Percentiles rank a stretch among this genome's conserved stretches.
Conservation (phyloP, 1,140 invertebrate species). For the Platyscapa corneri region DNA sequence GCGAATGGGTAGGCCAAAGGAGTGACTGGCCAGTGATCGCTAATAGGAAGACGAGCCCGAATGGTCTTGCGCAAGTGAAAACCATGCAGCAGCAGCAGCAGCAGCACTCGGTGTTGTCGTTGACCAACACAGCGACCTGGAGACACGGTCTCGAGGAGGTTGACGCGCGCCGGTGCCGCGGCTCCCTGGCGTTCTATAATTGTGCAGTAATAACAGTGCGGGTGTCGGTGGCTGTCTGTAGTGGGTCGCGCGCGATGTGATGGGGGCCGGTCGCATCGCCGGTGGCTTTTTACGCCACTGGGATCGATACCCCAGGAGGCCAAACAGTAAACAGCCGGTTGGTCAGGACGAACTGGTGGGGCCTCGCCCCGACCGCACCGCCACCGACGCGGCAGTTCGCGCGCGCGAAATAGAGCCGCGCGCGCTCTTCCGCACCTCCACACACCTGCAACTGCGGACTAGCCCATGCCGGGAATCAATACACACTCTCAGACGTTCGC, state of each 20-base stretch:
- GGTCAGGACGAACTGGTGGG: conserved; percentile 70
- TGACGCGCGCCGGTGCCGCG: not conserved
- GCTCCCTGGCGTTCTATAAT: too few species aligned
- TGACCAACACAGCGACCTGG: not conserved
- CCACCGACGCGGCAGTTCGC: conserved; percentile 15
- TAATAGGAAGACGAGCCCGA: too few species aligned
- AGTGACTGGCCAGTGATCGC: too few species aligned
- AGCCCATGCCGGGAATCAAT: conserved; percentile 33
- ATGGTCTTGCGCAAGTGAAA: not conserved
- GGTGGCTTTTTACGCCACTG: conserved; percentile 71
- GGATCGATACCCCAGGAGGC: conserved; percentile 75
- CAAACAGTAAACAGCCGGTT: conserved; percentile 76
- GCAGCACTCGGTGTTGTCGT: not conserved
- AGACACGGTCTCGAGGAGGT: not conserved
- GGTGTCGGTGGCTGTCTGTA: not conserved
- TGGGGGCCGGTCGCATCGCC: not conserved
- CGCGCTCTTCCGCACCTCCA: conserved; percentile 41
- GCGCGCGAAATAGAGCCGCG: conserved; percentile 22
- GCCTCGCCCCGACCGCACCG: conserved; percentile 28
- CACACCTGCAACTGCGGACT: conserved; percentile 48
- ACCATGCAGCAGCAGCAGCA: not conserved
- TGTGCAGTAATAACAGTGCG: not conserved
- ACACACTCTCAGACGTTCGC: conserved; percentile 15
- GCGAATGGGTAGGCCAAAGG: too few species aligned
- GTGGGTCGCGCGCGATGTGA: not conserved